Evolutionary conservation across 1,140 invertebrate genomes (phyloP).

Genomic region (Amyelois transitella): DNA sequence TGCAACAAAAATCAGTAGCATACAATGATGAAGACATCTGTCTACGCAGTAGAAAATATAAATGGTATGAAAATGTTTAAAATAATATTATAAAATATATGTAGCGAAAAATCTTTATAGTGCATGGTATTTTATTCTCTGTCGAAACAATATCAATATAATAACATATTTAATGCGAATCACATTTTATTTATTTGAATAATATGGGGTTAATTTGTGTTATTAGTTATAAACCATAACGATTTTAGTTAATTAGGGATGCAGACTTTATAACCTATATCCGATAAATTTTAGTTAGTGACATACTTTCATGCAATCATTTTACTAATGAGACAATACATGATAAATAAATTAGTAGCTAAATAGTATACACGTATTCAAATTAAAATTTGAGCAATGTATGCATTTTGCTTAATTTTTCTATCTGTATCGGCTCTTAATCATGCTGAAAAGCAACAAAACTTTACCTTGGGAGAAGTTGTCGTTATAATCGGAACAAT

Average conservation of each 20-base stretch:
- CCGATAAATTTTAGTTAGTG: slow-evolving; percentile 6
- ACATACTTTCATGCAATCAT: slow-evolving; percentile 3
- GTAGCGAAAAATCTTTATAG: slow-evolving; percentile 22
- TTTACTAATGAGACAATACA: background rate
- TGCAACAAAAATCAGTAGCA: too few species aligned
- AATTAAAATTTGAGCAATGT: background rate
- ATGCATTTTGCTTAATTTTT: background rate
- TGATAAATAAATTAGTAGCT: background rate
- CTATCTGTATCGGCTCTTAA: background rate
- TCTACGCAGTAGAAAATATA: background rate
- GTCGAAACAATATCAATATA: background rate
- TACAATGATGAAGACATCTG: background rate
- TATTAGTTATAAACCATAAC: too few species aligned
- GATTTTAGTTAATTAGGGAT: too few species aligned
- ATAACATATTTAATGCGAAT: background rate
- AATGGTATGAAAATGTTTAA: background rate
- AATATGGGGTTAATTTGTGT: too few species aligned
- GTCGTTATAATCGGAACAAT: slow-evolving; percentile 56
- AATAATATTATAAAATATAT: too few species aligned
- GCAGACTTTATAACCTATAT: too few species aligned
- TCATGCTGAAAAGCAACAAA: slow-evolving; percentile 69
- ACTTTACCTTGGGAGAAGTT: slow-evolving; percentile 67
- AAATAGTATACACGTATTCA: background rate
- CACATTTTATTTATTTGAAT: background rate
- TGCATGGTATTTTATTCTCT: slow-evolving; percentile 55